Evolutionary conservation across 2,888 invertebrate genomes (phyloP).

Genomic region (Dasypogon diadema): DNA sequence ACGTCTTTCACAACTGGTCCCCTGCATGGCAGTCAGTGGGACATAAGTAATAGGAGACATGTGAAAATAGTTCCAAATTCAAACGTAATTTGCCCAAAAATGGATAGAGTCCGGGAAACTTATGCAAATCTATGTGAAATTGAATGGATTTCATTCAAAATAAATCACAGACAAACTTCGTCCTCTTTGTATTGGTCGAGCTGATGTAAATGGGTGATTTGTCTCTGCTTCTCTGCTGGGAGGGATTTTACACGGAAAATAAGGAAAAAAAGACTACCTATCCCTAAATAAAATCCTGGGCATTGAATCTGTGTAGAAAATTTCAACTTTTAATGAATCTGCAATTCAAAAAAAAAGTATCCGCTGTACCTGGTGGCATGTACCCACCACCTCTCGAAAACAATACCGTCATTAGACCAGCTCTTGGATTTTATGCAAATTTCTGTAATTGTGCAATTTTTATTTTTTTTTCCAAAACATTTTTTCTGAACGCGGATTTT

Average conservation of each 20-base stretch:
- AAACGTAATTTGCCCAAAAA: not conserved
- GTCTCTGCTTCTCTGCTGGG: too few species aligned
- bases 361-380: too few species aligned
- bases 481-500: not conserved
- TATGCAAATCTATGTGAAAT: not conserved
- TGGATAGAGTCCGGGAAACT: not conserved
- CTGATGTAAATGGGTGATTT: too few species aligned
- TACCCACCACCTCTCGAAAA: too few species aligned
- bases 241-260: too few species aligned
- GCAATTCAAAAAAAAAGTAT: too few species aligned
- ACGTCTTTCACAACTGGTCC: conserved; percentile 9
- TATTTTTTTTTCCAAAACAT: not conserved
- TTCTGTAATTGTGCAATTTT: not conserved
- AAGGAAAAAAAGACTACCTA: too few species aligned
- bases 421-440: not conserved
- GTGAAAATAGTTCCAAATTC: not conserved
- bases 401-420: too few species aligned
- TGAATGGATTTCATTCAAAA: not conserved
- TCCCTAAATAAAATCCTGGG: too few species aligned
- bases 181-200: not conserved
- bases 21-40: not conserved
- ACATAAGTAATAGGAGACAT: not conserved
- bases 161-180: not conserved
- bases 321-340: too few species aligned
- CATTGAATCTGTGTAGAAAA: too few species aligned